A percentile compares a stretch with the other conserved stretches of the same genome.
Conservation (phyloP, 2,888 invertebrate genomes). For the Himalopsyche kuldschensis region DNA sequence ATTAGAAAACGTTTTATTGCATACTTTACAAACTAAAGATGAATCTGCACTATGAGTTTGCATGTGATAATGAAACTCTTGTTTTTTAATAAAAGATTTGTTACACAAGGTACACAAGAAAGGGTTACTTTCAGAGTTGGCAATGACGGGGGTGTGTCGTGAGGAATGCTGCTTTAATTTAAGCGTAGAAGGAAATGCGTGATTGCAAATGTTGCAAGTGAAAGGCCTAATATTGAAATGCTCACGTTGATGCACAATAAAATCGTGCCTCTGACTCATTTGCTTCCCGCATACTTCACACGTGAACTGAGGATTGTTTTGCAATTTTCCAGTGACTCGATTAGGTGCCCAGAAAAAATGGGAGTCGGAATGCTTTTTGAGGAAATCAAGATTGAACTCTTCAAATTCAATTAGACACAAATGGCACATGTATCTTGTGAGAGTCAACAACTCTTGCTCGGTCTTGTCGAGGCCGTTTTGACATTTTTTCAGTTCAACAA, state of each 20-base stretch:
- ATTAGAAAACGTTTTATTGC: conserved; percentile 44
- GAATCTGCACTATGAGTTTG: conserved; percentile 40
- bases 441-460: conserved; percentile 19
- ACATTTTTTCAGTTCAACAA: background rate
- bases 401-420: conserved; percentile 42
- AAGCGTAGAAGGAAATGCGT: conserved; percentile 36
- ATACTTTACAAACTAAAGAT: conserved; percentile 42
- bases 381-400: conserved; percentile 35
- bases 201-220: conserved; percentile 40
- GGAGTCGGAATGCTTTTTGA: conserved; percentile 43
- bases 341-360: conserved; percentile 41
- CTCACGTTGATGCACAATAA: conserved; percentile 39
- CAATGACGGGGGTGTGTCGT: conserved; percentile 8
- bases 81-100: conserved; percentile 40
- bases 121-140: background rate
- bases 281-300: conserved; percentile 41
- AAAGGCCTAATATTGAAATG: conserved; percentile 40
- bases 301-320: conserved; percentile 30
- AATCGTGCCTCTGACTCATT: conserved; percentile 40
- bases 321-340: conserved; percentile 1
- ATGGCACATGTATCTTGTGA: conserved; percentile 41
- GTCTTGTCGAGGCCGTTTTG: background rate
- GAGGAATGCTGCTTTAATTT: conserved; percentile 36
- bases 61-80: conserved; percentile 42
- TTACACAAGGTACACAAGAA: conserved; percentile 41